Evolutionary conservation across 2,888 invertebrate genomes (phyloP).

Genomic region (Heliconius hortense): DNA sequence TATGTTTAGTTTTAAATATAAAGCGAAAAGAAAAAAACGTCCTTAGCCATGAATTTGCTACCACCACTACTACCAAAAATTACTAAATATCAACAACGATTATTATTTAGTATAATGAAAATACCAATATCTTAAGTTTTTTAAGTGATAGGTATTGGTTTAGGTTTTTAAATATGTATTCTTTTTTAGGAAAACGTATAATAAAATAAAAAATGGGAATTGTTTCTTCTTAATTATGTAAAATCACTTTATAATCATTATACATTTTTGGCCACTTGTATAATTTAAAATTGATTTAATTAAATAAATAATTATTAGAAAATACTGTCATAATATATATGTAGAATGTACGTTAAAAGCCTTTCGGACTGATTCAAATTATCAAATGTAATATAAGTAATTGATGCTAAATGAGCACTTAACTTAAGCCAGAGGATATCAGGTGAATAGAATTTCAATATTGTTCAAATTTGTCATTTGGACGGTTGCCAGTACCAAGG

Average conservation of each 20-base stretch:
- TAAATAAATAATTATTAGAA: background rate
- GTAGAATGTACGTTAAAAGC: no score
- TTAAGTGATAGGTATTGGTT: background rate
- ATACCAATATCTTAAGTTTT: background rate
- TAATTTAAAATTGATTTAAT: background rate
- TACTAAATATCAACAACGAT: no score
- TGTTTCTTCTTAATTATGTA: no score
- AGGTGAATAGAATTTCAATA: slow-evolving; percentile 25
- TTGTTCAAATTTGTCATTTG: slow-evolving; percentile 27
- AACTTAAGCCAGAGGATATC: slow-evolving; percentile 11
- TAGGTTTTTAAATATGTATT: no score
- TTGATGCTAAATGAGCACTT: slow-evolving; percentile 23
- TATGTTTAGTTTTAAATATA: no score
- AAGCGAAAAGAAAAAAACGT: background rate
- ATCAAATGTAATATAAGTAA: background rate
- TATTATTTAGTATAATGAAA: background rate
- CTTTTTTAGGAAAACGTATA: no score
- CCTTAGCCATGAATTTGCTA: background rate
- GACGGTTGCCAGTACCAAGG: slow-evolving; percentile 23
- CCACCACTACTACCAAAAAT: background rate
- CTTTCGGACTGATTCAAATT: no score
- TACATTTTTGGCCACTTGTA: background rate
- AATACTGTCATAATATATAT: background rate
- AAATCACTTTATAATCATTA: no score
- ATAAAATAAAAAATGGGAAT: no score